Percentiles rank a stretch among this genome's conserved stretches.
phyloP scores from a whole-genome alignment of 2,113 vertebrate species.

The Indri indri region DNA sequence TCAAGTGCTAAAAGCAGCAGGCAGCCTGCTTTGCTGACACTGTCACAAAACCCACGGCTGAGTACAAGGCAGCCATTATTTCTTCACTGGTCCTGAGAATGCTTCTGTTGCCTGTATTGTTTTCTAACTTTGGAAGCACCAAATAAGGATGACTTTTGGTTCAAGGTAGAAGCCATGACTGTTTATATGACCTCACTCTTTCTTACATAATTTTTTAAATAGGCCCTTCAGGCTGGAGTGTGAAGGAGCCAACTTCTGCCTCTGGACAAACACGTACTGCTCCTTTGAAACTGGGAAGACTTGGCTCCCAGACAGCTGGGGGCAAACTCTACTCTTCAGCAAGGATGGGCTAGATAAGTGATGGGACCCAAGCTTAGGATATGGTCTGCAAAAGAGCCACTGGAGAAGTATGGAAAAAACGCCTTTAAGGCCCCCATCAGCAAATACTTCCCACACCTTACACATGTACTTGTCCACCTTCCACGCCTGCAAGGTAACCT shows the following conservation, averaged over 20 bases:
- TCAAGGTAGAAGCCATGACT: slow-evolving; percentile 35
- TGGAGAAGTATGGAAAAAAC: neutral
- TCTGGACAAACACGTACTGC: neutral
- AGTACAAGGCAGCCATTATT: neutral
- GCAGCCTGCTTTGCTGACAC: neutral
- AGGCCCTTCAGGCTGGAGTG: neutral
- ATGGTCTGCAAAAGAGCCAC: neutral
- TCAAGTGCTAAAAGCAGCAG: slow-evolving; percentile 18
- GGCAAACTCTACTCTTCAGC: neutral
- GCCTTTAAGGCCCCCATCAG: neutral
- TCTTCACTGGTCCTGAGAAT: neutral
- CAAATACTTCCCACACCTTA: neutral
- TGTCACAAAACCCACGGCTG: neutral
- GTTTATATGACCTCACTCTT: slow-evolving; percentile 45
- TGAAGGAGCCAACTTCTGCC: slow-evolving; percentile 20
- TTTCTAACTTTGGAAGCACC: slow-evolving; percentile 60
- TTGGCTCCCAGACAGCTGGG: neutral
- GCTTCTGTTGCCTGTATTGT: neutral
- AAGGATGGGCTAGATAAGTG: neutral
- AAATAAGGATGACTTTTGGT: slow-evolving; percentile 60
- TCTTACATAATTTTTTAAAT: slow-evolving; percentile 57
- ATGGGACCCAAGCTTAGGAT: neutral
- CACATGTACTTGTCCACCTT: neutral
- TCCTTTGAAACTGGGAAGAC: neutral
- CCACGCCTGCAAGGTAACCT: neutral